Evolutionary conservation across 2,888 invertebrate genomes (phyloP), one percentile per base, ranked within the genome.

Genomic region (Molorchus minor): DNA sequence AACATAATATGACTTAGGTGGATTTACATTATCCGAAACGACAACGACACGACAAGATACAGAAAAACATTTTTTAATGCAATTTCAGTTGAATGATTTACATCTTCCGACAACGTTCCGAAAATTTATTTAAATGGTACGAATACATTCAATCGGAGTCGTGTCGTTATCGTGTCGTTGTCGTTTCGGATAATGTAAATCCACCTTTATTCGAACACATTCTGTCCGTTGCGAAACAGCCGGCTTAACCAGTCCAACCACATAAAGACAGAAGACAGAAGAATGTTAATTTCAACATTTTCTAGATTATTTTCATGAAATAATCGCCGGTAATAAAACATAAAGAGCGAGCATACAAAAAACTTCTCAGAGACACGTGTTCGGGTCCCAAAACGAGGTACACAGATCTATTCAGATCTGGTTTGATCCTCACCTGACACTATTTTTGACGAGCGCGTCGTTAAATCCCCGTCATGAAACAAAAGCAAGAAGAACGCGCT

Each of bases 351-450:
- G 41, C 29, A 41, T 52, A 40, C 21, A 40, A 29, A 41, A 52
- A 52, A 52, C 19, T 41, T 29, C 40, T 12, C 41, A 29, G 10
- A 13, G 40, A 41, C 40, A 52, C 52, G 41, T 41, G 52, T 52
- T 40, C 41, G 3, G 21, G 12, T 12, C 20, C n/a, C 38, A 49
- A 49, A 49, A 49, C 49, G 13, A 49, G 38, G 25, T 19, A 49
- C 38, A n/a, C n/a, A n/a, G n/a, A 38, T 52, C 52, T 41, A 52
- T 52, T 52, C 41, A 52, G 41, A 52, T 52, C 52, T 52, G 41
- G 52, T 52, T 41, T 52, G 21, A 5, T 41, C 16, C 30, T 20
- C 33, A 30, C 52, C 40, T 52, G 52, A 52, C 52, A 52, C 52
- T 19, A 52, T 52, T 5, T 13, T 19, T 40, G 41, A 13, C n/a